Base-by-base conservation (phyloP, 2,113 vertebrate species). In the Lepisosteus oculatus region DNA sequence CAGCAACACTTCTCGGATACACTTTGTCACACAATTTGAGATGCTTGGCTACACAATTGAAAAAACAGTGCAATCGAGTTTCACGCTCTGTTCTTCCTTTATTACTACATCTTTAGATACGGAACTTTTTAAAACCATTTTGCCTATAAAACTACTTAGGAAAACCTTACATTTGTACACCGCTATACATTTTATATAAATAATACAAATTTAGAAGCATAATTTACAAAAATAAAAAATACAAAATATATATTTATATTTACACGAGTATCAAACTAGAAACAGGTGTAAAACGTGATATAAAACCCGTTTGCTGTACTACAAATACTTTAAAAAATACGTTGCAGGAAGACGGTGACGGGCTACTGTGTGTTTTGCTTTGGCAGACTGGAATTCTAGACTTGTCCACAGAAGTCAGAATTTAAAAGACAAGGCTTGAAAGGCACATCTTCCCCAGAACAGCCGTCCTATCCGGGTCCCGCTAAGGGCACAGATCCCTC, bases 181-280 rank as follows among this genome's bases (percentile, higher is more conserved):
- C 17, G 8, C 62, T 59, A 13, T 59, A 77, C 77, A 79, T 68
- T 74, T 90, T 84, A 93, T 93, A 93, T 93, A 92, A 66, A 93
- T 87, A 88, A 85, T 85, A 86, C 84, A 88, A 74, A 69, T 84
- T 78, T 80, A 75, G 69, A 78, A 75, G 76, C 78, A 83, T 91
- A 90, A 89, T 85, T 88, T 90, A 89, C 87, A 91, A 69, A 69
- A 89, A 89, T 89, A 88, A 79, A 88, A 82, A 89, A 77, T 79
- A 81, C 80, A 80, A 73, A 80, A 74, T 88, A 89, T 82, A 88
- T 89, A 88, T 13, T 55, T 56, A n/a, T 86, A 86, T 85, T 82
- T 88, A 89, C 86, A 89, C 5, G 54, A 68, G 17, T 68, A 68
- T 45, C 66, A 55, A 68, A 68, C 51, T 55, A 68, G 76, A 81